Percentiles rank a stretch among this genome's conserved stretches.
These are phyloP conservation scores for Holothuria scabra DNA, from an alignment of 53 echinoderm and acorn worm species.

Conservation along the genomic window DNA sequence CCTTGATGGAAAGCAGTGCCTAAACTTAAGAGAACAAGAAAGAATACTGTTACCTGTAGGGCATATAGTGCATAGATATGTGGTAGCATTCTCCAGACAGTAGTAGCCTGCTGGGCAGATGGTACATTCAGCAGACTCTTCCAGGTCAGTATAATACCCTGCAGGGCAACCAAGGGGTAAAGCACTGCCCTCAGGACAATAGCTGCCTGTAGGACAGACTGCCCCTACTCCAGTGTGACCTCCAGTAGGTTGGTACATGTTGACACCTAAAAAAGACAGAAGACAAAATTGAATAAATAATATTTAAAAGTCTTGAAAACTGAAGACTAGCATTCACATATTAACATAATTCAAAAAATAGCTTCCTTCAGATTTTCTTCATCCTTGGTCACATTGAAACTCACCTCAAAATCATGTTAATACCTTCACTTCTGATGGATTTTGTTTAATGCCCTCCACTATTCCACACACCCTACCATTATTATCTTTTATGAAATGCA, in stretches of 20 bases:
- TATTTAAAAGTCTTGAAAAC: not conserved
- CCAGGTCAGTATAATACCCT: constrained; percentile 82
- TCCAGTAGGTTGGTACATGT: constrained; percentile 86
- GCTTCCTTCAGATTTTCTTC: no score
- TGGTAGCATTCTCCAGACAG: constrained; percentile 89
- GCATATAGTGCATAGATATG: constrained; percentile 82
- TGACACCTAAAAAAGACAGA: constrained; percentile 68
- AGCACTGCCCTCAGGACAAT: constrained; percentile 84
- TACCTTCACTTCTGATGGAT: no score
- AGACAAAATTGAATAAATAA: no score
- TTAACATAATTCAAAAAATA: no score
- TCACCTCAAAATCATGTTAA: no score
- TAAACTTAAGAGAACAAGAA: no score
- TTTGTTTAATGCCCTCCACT: no score
- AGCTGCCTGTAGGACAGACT: constrained; percentile 84
- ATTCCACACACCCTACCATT: no score
- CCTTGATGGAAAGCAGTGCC: no score
- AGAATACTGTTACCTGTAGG: constrained; percentile 58
- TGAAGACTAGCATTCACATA: no score
- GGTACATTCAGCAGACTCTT: constrained; percentile 70
- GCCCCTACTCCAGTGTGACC: constrained; percentile 85
- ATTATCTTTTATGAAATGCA: no score
- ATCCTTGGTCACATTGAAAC: no score
- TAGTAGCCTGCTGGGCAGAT: constrained; percentile 88
- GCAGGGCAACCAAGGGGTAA: constrained; percentile 90